Conservation (phyloP, 2,888 invertebrate genomes). For the Lumbricus terrestris region DNA sequence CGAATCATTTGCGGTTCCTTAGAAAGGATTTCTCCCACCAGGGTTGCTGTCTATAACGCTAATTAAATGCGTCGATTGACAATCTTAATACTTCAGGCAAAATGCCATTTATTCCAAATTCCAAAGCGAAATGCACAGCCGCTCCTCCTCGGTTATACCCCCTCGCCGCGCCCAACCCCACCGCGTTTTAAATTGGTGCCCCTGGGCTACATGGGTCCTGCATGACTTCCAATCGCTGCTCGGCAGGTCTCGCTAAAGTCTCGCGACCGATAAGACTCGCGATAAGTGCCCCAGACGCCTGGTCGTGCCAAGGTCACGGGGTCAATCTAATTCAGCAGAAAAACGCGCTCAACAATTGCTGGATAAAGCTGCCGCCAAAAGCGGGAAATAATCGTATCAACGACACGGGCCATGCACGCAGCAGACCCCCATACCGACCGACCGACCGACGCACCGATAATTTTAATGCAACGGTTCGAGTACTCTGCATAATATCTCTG, state of each 20-base stretch:
- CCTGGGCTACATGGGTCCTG: neutral
- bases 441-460: neutral
- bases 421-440: too few species aligned
- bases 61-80: slow-evolving; percentile 3
- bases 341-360: neutral
- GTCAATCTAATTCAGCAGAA: neutral
- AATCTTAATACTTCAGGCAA: neutral
- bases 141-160: neutral
- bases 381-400: neutral
- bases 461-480: neutral
- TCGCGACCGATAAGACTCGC: neutral
- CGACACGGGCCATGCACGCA: too few species aligned
- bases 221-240: neutral
- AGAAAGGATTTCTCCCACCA: neutral
- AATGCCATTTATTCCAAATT: too few species aligned
- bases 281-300: neutral
- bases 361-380: neutral
- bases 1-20: neutral
- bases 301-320: slow-evolving; percentile 3
- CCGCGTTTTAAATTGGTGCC: neutral
- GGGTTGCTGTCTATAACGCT: neutral
- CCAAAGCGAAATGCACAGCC: neutral
- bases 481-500: neutral
- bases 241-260: neutral
- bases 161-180: neutral